Evolutionary conservation across 2,113 vertebrate species (phyloP).

Genomic region (Macrotis lagotis): DNA sequence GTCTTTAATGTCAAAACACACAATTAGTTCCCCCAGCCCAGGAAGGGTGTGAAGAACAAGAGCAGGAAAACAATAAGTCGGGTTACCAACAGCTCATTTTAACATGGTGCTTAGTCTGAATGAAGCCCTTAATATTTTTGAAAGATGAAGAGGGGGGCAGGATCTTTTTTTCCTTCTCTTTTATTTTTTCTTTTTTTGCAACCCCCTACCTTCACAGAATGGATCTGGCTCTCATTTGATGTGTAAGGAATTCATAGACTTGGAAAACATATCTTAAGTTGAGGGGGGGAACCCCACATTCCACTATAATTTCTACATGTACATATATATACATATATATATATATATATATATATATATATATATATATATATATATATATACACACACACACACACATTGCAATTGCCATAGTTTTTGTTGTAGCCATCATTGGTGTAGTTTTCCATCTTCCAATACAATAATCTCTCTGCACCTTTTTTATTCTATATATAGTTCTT

Average conservation of each 20-base stretch:
- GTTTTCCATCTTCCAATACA: not conserved
- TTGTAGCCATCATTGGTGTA: not conserved
- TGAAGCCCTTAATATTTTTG: not conserved
- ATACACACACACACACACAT: not conserved
- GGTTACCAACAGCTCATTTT: not conserved
- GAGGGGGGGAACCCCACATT: not conserved
- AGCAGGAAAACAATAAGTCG: not conserved
- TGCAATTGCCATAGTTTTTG: not conserved
- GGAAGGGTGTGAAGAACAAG: not conserved
- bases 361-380: not conserved
- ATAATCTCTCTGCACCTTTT: not conserved
- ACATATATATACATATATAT: no score
- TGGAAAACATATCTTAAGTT: not conserved
- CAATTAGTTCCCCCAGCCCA: not conserved
- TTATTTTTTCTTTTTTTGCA: not conserved
- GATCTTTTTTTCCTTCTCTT: not conserved
- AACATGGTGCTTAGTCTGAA: not conserved
- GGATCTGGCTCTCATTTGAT: not conserved
- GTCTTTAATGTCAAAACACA: not conserved
- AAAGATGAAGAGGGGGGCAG: not conserved
- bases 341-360: not conserved
- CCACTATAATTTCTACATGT: not conserved
- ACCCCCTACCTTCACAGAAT: not conserved
- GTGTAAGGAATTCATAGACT: not conserved
- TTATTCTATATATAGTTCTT: not conserved